phyloP scores from a whole-genome alignment of 1,140 invertebrate genomes.

The Leptinotarsa lineolata region DNA sequence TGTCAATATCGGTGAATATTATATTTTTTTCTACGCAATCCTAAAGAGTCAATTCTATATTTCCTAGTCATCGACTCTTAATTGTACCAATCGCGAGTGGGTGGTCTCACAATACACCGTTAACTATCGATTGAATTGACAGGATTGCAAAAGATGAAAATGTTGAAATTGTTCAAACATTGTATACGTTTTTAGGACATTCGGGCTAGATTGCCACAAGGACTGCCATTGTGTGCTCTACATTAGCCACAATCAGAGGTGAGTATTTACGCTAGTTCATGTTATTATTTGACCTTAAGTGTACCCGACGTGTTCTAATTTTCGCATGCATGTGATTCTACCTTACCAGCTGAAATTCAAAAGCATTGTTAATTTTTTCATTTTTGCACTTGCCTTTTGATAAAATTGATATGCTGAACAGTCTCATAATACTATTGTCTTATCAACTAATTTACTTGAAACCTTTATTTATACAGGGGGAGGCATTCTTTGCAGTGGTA shows the following conservation, averaged over 20 bases:
- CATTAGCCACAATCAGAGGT: neutral
- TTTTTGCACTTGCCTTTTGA: no score
- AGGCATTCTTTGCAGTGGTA: no score
- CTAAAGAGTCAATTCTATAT: neutral
- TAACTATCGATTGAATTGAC: slow-evolving; percentile 6
- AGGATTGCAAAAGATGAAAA: slow-evolving; percentile 2
- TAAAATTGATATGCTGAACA: no score
- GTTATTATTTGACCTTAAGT: slow-evolving; percentile 6
- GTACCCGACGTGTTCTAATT: neutral
- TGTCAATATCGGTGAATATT: slow-evolving; percentile 5
- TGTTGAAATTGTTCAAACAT: neutral
- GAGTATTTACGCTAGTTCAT: neutral
- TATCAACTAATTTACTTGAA: no score
- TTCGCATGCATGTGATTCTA: slow-evolving; percentile 2
- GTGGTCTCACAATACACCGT: slow-evolving; percentile 12
- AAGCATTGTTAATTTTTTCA: no score
- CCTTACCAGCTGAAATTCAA: no score
- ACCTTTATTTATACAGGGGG: no score
- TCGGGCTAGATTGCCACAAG: neutral
- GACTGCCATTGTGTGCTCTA: slow-evolving; percentile 13
- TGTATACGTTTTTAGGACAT: neutral
- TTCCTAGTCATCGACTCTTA: neutral
- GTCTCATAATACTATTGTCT: no score
- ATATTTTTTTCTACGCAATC: neutral
- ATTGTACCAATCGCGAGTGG: slow-evolving; percentile 13